Conservation (phyloP, 2,797 vertebrate genomes). For the Lagocephalus sceleratus region DNA sequence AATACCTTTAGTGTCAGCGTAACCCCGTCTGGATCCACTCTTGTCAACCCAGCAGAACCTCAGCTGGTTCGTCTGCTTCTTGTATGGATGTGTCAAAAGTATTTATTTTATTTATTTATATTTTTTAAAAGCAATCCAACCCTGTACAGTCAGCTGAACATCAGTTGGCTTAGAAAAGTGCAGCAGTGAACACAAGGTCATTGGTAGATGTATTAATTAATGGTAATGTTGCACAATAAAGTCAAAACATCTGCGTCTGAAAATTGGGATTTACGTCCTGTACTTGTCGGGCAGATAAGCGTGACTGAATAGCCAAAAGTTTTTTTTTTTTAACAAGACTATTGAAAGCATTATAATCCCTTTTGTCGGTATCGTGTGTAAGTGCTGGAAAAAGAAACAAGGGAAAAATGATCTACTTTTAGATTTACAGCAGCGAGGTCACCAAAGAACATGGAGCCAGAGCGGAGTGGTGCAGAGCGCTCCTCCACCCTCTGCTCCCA, state of each 20-base stretch:
- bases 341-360: conserved; percentile 31
- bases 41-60: conserved; percentile 3
- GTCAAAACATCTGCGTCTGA: conserved; percentile 35
- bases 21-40: conserved; percentile 9
- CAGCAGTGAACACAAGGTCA: conserved; percentile 11
- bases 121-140: not conserved
- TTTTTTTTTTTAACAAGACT: conserved; percentile 29
- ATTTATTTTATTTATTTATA: no score
- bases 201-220: conserved; percentile 16
- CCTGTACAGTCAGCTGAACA: not conserved
- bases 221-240: conserved; percentile 13
- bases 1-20: conserved; percentile 26
- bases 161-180: conserved; percentile 17
- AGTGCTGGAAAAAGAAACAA: conserved; percentile 4
- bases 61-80: no score
- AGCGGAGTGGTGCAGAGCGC: conserved; percentile 65
- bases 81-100: conserved; percentile 14
- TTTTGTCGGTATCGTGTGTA: conserved; percentile 13
- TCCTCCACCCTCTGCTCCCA: conserved; percentile 32
- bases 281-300: conserved; percentile 33
- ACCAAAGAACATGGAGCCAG: conserved; percentile 70
- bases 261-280: conserved; percentile 18
- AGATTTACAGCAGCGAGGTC: conserved; percentile 66
- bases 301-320: conserved; percentile 23
- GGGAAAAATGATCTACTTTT: conserved; percentile 32